Evolutionary conservation across 2,888 invertebrate species (phyloP), one percentile per base, ranked within the genome.

Genomic region (Muschampia plurimacula): DNA sequence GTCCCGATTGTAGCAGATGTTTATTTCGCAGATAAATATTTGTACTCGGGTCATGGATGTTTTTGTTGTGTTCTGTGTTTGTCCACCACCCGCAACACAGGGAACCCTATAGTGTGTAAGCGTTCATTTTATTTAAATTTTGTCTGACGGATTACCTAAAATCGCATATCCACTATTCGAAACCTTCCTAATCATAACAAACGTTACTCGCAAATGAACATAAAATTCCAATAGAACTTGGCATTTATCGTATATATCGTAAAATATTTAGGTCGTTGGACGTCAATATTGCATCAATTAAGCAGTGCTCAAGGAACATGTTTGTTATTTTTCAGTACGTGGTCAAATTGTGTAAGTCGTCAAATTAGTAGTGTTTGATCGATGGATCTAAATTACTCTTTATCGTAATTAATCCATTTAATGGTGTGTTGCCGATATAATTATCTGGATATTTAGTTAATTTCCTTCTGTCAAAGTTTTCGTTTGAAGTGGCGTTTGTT

Each of bases 301-400:
- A 55, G 22, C 55, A 55, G 9, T 55, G 15, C n/a, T 49, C n/a
- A 49, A 49, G n/a, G 49, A 1, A n/a, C 49, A 49, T 55, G 55
- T 55, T 55, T 55, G 15, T 22, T 55, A 55, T 55, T 55, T 55
- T 55, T 55, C 55, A 22, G 22, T 55, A 44, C 44, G 10, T 44
- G 22, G 1, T 55, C 9, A 9, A 49, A 28, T 57, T 57, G 57
- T 57, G 57, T 57, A 57, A 57, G 28, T 28, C 28, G 10, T 12
- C 28, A 28, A 57, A 57, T 28, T 2, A 12, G 57, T 28, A 15
- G 3, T 28, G 28, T 28, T 57, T 57, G 57, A 57, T 57, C 57
- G 57, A 57, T 28, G 28, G 57, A 57, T 57, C 57, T 57, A 57
- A 57, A 22, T 55, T 22, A 22, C 22, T 9, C 22, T 55, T 55